These are phyloP conservation scores for Achatina immaculata DNA, from an alignment of 1,140 invertebrate genomes.

Conservation along the genomic window DNA sequence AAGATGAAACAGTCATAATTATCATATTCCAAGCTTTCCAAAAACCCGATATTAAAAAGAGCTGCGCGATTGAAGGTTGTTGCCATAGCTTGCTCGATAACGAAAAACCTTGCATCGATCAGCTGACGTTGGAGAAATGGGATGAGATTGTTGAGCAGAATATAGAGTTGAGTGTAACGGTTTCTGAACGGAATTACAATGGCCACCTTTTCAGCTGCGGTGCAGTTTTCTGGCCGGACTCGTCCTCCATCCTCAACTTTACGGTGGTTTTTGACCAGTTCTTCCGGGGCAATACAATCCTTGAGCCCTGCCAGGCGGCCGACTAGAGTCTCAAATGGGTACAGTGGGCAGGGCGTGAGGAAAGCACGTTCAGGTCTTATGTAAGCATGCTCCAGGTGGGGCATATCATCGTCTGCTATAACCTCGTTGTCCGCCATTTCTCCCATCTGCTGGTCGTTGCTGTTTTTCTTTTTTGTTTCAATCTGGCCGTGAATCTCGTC, in stretches of 20 bases:
- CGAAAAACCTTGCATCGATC: conserved; percentile 14
- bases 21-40: conserved; percentile 83
- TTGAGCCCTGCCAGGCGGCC: conserved; percentile 17
- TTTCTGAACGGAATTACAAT: conserved; percentile 14
- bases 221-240: neutral
- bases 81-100: conserved; percentile 10
- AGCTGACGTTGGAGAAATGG: neutral
- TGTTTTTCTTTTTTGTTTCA: neutral
- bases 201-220: neutral
- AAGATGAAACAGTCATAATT: conserved; percentile 91
- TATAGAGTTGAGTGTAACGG: neutral
- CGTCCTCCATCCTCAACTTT: conserved; percentile 8
- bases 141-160: neutral
- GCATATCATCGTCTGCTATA: neutral
- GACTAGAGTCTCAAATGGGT: neutral
- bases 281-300: neutral
- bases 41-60: conserved; percentile 95
- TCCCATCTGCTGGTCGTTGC: neutral
- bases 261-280: neutral
- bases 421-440: neutral
- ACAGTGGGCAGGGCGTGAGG: neutral
- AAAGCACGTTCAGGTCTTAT: neutral
- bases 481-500: neutral
- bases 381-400: neutral
- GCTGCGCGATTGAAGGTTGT: conserved; percentile 87